phyloP scores from a whole-genome alignment of 2,888 invertebrate genomes.

The Eristalinus aeneus region DNA sequence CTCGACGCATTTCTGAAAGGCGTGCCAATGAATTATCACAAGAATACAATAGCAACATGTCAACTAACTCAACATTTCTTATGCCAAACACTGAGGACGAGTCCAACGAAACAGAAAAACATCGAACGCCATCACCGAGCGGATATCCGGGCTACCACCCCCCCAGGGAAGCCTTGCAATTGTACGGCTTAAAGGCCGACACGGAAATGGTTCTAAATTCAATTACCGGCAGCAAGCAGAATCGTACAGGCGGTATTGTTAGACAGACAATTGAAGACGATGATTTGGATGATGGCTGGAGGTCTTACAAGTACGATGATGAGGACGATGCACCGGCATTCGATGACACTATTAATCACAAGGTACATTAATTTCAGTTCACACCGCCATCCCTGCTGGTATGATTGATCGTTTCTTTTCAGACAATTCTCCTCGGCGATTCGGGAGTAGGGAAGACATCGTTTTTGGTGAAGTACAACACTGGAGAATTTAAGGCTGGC shows the following conservation, averaged over 20 bases:
- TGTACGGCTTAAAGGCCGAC: conserved; percentile 80
- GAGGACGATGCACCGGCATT: conserved; percentile 76
- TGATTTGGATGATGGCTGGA: conserved; percentile 79
- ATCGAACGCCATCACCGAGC: conserved; percentile 86
- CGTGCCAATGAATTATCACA: conserved; percentile 73
- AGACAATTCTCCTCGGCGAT: conserved; percentile 96
- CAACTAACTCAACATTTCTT: conserved; percentile 59
- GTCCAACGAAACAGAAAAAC: conserved; percentile 14
- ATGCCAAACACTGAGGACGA: conserved; percentile 54
- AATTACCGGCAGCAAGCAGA: conserved; percentile 17
- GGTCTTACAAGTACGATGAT: conserved; percentile 80
- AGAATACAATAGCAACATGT: conserved; percentile 36
- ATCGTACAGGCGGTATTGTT: conserved; percentile 73
- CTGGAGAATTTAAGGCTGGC: conserved; percentile 93
- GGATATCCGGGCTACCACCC: conserved; percentile 91
- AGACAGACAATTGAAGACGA: conserved; percentile 72
- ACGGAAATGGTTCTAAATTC: conserved; percentile 48
- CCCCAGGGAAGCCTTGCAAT: conserved; percentile 85
- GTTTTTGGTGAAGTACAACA: conserved; percentile 95
- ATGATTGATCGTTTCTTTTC: conserved; percentile 74
- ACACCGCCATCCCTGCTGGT: no score
- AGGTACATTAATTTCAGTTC: conserved; percentile 81
- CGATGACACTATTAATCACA: conserved; percentile 85
- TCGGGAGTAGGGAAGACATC: conserved; percentile 97
- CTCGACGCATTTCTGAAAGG: conserved; percentile 76